phyloP scores from a whole-genome alignment of 1,140 invertebrate species.

The Patella vulgata region DNA sequence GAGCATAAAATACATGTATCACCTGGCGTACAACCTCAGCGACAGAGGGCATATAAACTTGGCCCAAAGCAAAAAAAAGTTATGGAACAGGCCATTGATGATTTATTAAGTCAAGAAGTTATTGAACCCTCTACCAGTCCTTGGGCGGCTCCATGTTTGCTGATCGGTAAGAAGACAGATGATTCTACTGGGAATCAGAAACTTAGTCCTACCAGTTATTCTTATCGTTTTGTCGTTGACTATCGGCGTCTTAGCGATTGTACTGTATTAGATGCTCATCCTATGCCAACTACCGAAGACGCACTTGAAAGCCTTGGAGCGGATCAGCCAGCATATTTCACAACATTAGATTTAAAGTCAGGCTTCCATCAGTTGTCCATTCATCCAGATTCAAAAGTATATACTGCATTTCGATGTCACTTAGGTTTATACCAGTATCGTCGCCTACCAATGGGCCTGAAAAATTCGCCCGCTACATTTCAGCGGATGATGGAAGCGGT shows the following conservation, averaged over 20 bases:
- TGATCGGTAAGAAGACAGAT: slow-evolving; percentile 9
- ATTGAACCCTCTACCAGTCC: slow-evolving; percentile 15
- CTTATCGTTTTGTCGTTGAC: no score
- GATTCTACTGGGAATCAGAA: no score
- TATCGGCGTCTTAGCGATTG: no score
- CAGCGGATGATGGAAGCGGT: background rate
- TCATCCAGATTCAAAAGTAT: no score
- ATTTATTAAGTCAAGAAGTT: slow-evolving; percentile 7
- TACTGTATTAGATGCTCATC: no score
- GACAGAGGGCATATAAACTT: slow-evolving; percentile 5
- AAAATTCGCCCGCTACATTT: background rate
- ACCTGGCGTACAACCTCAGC: background rate
- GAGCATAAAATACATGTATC: slow-evolving; percentile 17
- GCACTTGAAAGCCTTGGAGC: no score
- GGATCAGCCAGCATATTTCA: slow-evolving; percentile 26
- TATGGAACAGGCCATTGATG: slow-evolving; percentile 7
- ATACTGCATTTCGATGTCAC: no score
- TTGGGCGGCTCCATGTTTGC: slow-evolving; percentile 3
- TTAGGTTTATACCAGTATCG: no score
- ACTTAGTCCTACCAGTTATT: no score
- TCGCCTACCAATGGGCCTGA: background rate
- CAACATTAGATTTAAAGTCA: slow-evolving; percentile 30
- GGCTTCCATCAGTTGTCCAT: slow-evolving; percentile 63
- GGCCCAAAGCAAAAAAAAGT: background rate
- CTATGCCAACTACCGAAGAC: no score